Base-by-base conservation (phyloP, 2,797 vertebrate genomes). In the Epinephelus malabaricus region DNA sequence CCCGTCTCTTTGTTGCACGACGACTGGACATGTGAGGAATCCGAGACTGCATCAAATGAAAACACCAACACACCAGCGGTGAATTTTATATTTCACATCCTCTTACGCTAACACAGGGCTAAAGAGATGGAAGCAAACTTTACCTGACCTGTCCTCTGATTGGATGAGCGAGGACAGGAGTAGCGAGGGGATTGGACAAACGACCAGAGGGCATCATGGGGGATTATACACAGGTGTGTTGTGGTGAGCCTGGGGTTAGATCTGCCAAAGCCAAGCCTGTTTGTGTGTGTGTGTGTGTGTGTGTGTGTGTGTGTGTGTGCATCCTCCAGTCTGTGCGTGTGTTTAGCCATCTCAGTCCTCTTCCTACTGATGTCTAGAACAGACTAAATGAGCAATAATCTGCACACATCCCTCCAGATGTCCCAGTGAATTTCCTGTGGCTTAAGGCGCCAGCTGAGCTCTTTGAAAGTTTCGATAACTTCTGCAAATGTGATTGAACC, bases 381-480 rank as follows among this genome's bases (percentile, higher is more conserved):
- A 92, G 92, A 94, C 93, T 94, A 95, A 95, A 96, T 96, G 92
- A 95, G 93, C 91, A 95, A 94, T 95, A 96, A 95, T 96, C 95
- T 95, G 91, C 91, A 87, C 90, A 94, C 94, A 95, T 94, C 90
- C 95, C 94, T 94, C 95, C 95, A 96, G 95, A 96, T 95, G 95
- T 94, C 93, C 90, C 78, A 90, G 92, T 90, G 93, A 96, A 96
- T 96, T 96, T 96, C 95, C 95, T 95, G 95, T 90, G 91, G 95
- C 93, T 96, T 96, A 95, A 91, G 91, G 93, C 88, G 30, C 88
- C 94, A 94, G 94, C 93, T 89, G 92, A 94, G 93, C 86, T 90
- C 94, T 95, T 96, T 95, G 93, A 94, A 95, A 94, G 92, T 95
- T 95, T 93, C 91, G 94, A 95, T 95, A 96, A 95, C 93, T 95